Evolutionary conservation across 2,113 vertebrate genomes (phyloP), one percentile per base, ranked within the genome.

Genomic region (Engystomops pustulosus): DNA sequence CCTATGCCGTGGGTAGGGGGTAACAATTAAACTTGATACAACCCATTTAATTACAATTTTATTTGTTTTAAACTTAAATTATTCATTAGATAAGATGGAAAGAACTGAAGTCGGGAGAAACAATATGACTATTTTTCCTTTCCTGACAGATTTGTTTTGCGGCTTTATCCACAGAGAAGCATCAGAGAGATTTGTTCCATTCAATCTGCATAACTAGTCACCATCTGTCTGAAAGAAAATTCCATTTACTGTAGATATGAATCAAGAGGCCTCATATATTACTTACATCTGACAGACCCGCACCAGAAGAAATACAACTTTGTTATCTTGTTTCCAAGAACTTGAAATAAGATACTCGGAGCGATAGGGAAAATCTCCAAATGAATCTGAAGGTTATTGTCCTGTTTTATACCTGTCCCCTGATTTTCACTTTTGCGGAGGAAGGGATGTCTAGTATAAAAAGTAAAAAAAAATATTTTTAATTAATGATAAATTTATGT

Each of bases 251-350:
- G 18, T 55, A 77, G 74, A 77, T 77, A 77, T 60, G 23, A 79
- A 79, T 60, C 55, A 79, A 44, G 27, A 62, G 36, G 55, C 53
- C 53, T 62, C 30, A 79, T 38, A 79, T 44, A 62, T 79, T 79
- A 44, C 53, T 79, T 79, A 62, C 76, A 62, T 60, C 55, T 79
- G 76, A 79, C 76, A 65, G 36, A 79, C 49, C 51, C 18, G 20
- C 55, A 55, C 45, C 45, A 65, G 76, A 62, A 79, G 55, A 79
- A 79, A 79, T 62, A 62, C 76, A 79, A 79, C 76, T 79, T 77
- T 38, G 45, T 75, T 77, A 77, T 77, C 74, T 79, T 79, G 38
- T 30, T 62, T 60, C 32, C 38, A 44, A 62, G 76, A 62, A 62
- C 55, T 51, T 79, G 55, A 62, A 79, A 62, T 23, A 62, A 79